A percentile compares a stretch with the other conserved stretches of the same genome.
Evolutionary conservation across 2,113 vertebrate genomes (phyloP).

Genomic region (Bucco capensis): DNA sequence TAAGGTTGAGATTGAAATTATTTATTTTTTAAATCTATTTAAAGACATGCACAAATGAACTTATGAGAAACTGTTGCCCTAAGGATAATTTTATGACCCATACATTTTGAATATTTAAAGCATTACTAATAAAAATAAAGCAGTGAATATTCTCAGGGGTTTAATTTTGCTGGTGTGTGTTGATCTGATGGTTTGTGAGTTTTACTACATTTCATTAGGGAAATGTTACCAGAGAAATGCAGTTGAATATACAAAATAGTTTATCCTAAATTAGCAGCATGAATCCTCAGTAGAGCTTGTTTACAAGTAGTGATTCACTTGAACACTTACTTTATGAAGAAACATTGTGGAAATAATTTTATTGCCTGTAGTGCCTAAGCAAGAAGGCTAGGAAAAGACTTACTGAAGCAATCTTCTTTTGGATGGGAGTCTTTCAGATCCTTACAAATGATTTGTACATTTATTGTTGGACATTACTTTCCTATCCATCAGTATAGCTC

Average conservation of each 20-base stretch:
- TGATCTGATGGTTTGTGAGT: conserved; percentile 70
- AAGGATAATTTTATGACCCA: conserved; percentile 71
- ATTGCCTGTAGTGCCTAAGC: conserved; percentile 40
- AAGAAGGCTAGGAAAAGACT: conserved; percentile 40
- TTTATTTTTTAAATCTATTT: conserved; percentile 51
- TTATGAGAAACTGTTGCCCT: conserved; percentile 66
- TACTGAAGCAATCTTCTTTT: conserved; percentile 4
- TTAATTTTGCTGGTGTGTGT: conserved; percentile 70
- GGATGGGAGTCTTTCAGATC: background rate
- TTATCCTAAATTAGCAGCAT: conserved; percentile 64
- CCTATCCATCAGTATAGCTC: background rate
- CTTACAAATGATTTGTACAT: background rate
- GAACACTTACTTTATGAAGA: conserved; percentile 59
- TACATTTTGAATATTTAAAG: conserved; percentile 74
- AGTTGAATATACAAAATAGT: conserved; percentile 62
- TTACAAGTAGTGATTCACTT: conserved; percentile 66
- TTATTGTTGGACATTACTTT: background rate
- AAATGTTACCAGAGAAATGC: conserved; percentile 58
- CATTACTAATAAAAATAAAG: conserved; percentile 66
- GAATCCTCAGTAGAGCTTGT: conserved; percentile 57
- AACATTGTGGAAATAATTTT: conserved; percentile 58
- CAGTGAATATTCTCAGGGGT: conserved; percentile 59
- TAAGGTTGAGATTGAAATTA: conserved; percentile 23
- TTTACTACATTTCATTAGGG: conserved; percentile 72
- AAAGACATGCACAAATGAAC: conserved; percentile 63